Evolutionary conservation across 1,140 invertebrate genomes (phyloP).

Genomic region (Dreissena polymorpha): DNA sequence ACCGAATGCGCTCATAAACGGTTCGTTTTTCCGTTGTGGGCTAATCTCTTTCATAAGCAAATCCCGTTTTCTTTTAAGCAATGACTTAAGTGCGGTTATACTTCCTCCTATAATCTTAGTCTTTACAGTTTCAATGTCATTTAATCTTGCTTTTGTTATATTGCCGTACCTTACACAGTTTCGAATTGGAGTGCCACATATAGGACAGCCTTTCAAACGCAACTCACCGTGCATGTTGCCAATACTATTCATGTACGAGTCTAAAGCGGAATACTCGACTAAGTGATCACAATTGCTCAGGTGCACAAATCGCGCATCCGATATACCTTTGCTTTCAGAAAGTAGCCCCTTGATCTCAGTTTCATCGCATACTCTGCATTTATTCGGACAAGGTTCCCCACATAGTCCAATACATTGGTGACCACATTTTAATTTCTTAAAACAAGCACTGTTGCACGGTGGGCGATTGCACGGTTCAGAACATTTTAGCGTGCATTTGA

Average conservation of each 20-base stretch:
- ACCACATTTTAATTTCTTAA: slow-evolving; percentile 80
- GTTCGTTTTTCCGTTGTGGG: no score
- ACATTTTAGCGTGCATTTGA: slow-evolving; percentile 82
- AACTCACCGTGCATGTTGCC: slow-evolving; percentile 77
- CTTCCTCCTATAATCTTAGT: slow-evolving; percentile 26
- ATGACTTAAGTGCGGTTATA: no score
- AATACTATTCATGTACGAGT: slow-evolving; percentile 81
- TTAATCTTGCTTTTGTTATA: slow-evolving; percentile 80
- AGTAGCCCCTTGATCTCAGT: slow-evolving; percentile 82
- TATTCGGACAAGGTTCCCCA: slow-evolving; percentile 82
- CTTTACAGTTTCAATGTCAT: slow-evolving; percentile 60
- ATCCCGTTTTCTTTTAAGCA: no score
- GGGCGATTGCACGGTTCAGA: slow-evolving; percentile 81
- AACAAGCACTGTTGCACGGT: slow-evolving; percentile 53
- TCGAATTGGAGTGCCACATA: slow-evolving; percentile 84
- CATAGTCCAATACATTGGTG: slow-evolving; percentile 84
- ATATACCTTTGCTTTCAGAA: slow-evolving; percentile 78
- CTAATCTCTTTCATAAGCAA: no score
- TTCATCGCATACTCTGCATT: slow-evolving; percentile 60
- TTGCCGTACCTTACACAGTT: slow-evolving; percentile 84
- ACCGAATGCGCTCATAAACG: no score
- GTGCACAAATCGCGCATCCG: slow-evolving; percentile 61
- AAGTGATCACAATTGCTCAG: slow-evolving; percentile 65
- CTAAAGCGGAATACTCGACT: slow-evolving; percentile 59
- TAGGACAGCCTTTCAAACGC: slow-evolving; percentile 83